Base-by-base conservation (phyloP, 1,140 invertebrate species). In the Apis dorsata region DNA sequence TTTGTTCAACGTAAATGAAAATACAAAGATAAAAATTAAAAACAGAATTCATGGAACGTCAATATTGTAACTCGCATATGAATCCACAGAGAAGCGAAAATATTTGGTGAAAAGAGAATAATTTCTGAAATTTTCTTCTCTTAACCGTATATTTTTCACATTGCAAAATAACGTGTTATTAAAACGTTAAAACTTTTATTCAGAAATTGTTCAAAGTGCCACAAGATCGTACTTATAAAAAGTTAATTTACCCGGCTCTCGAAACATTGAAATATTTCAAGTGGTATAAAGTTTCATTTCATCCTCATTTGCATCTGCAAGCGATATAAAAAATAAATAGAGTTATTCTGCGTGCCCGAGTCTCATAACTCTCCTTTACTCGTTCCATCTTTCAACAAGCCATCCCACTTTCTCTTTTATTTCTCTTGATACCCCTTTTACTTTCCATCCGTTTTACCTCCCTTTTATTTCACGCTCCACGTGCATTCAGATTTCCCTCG, bases 391-490 rank as follows among this genome's bases (percentile, higher is more conserved):
- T 51, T 75, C 73, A 8, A 21, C 21, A 44, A 44, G 34, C 59
- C 44, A 8, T 17, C n/a, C n/a, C 15, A 17, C 73, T 63, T 75
- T 75, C 59, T 62, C 73, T 75, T 51, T 63, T 60, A 79, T 70
- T 49, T 66, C 55, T 59, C 53, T 60, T 60, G 44, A 51, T 60
- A 24, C 70, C 70, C 34, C 28, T 79, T 79, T 51, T 79, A 70
- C 66, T 70, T 79, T 79, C 55, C 65, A 17, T 55, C 57, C 76
- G 65, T 17, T 60, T 59, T 60, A 57, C 34, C 65, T 24, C 15
- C 57, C 51, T 69, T 65, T 59, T 55, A 77, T 77, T 77, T 77
- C 75, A 77, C 75, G 75, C 62, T 77, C 28, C 75, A 21, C 63
- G 63, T 66, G 24, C 75, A 77, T 55, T 77, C 75, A 57, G 51